phyloP scores from a whole-genome alignment of 2,888 invertebrate species.

The Luperina testacea region DNA sequence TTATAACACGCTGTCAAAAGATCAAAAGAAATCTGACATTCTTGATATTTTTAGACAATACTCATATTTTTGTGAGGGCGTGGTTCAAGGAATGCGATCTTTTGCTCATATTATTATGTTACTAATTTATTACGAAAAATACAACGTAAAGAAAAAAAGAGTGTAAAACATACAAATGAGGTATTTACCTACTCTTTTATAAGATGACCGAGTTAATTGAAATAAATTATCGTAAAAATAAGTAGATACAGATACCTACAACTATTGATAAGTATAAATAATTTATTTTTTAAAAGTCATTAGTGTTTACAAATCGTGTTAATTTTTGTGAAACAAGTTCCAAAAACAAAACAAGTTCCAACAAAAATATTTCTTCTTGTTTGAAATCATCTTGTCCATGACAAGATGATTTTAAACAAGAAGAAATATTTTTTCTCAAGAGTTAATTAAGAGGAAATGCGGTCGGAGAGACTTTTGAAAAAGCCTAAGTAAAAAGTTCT shows the following conservation, averaged over 20 bases:
- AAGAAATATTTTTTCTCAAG: background rate
- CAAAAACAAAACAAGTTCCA: no score
- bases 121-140: conserved; percentile 13
- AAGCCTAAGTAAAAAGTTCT: no score
- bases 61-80: conserved; percentile 1
- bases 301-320: background rate
- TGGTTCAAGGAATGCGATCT: background rate
- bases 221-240: background rate
- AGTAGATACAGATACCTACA: background rate
- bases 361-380: no score
- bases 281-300: background rate
- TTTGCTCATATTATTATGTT: background rate
- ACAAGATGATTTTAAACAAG: background rate
- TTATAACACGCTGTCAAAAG: background rate
- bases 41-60: background rate
- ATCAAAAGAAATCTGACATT: conserved; percentile 13
- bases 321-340: background rate
- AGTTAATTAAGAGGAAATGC: no score
- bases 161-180: background rate
- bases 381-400: no score
- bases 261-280: background rate
- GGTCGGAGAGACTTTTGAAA: no score
- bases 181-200: background rate
- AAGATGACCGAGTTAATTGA: background rate
- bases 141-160: background rate